phyloP scores from a whole-genome alignment of 2,113 vertebrate genomes.

The Salminus brasiliensis region DNA sequence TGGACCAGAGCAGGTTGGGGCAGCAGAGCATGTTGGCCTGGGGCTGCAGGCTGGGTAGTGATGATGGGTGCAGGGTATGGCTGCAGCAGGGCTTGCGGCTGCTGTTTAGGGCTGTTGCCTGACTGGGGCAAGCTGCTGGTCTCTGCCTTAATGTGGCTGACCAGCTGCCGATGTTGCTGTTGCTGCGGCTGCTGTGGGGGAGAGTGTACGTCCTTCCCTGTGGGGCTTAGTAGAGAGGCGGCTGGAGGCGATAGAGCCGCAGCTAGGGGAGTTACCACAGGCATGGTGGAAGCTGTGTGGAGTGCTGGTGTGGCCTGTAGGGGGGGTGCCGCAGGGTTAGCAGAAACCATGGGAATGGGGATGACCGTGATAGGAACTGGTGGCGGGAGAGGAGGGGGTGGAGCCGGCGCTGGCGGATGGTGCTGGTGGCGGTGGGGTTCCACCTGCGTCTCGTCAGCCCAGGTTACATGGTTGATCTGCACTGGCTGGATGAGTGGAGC shows the following conservation, averaged over 20 bases:
- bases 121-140: constrained; percentile 65
- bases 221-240: constrained; percentile 65
- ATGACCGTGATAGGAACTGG: constrained; percentile 86
- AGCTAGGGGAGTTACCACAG: constrained; percentile 70
- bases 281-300: constrained; percentile 71
- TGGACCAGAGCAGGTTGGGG: constrained; percentile 77
- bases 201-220: constrained; percentile 70
- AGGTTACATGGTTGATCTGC: constrained; percentile 76
- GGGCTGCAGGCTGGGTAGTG: constrained; percentile 79
- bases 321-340: constrained; percentile 72
- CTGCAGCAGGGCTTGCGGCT: constrained; percentile 73
- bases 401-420: constrained; percentile 64
- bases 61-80: constrained; percentile 80
- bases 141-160: constrained; percentile 77
- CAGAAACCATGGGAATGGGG: constrained; percentile 85
- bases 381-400: constrained; percentile 72
- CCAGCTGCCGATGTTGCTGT: constrained; percentile 67
- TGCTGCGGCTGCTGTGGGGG: constrained; percentile 66
- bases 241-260: constrained; percentile 63
- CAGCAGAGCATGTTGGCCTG: constrained; percentile 82
- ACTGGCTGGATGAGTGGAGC: constrained; percentile 63
- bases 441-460: constrained; percentile 59
- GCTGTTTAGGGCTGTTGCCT: constrained; percentile 50
- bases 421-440: constrained; percentile 53
- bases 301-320: constrained; percentile 65